phyloP scores from a whole-genome alignment of 2,797 vertebrate genomes.

The Sarcoramphus papa region DNA sequence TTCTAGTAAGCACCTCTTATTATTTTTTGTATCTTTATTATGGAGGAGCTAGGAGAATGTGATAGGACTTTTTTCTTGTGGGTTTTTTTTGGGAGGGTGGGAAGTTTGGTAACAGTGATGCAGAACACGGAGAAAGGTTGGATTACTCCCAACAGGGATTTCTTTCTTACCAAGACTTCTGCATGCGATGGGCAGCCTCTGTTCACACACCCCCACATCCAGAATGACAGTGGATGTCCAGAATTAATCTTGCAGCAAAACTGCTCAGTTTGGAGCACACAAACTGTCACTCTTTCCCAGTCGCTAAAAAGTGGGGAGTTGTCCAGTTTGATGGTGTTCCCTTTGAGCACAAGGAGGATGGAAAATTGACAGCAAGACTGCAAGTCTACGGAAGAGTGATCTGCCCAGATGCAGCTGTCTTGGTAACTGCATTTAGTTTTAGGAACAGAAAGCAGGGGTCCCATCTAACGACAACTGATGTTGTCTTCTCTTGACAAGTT shows the following conservation, averaged over 20 bases:
- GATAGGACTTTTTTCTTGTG: background rate
- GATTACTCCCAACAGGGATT: background rate
- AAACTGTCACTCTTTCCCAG: background rate
- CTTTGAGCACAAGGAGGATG: background rate
- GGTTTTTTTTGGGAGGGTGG: fast-evolving
- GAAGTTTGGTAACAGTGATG: background rate
- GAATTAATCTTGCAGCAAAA: constrained; percentile 32
- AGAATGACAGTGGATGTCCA: background rate
- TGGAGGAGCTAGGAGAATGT: background rate
- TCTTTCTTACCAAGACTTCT: background rate
- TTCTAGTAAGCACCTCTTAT: background rate
- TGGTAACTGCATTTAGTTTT: constrained; percentile 2
- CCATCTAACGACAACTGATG: background rate
- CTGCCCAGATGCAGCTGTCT: constrained; percentile 39
- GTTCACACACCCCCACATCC: background rate
- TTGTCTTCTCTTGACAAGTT: constrained; percentile 35
- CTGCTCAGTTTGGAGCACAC: background rate
- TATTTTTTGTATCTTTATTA: background rate
- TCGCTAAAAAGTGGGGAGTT: background rate
- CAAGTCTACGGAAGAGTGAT: background rate
- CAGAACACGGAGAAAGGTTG: background rate
- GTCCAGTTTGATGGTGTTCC: background rate
- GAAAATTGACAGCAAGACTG: constrained; percentile 8
- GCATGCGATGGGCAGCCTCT: background rate
- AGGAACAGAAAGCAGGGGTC: background rate